Conservation (phyloP, 1,140 invertebrate genomes). For the Pomacea maculata region DNA sequence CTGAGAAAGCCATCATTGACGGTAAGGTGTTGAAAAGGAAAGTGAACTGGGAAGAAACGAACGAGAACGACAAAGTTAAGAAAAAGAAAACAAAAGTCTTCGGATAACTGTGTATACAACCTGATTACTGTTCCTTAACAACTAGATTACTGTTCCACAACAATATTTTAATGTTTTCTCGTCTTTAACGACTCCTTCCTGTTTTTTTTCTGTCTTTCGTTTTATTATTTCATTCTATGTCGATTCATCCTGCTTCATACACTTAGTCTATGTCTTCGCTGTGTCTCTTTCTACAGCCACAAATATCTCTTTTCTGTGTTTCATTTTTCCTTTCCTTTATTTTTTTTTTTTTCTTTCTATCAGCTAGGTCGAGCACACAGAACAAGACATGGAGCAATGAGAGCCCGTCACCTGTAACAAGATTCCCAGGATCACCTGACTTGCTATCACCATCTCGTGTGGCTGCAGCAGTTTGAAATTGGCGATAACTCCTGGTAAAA, state of each 20-base stretch:
- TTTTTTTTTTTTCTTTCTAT: not conserved
- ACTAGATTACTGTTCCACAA: not conserved
- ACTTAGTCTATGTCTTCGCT: too few relatives aligned
- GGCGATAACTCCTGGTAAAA: conserved; percentile 4
- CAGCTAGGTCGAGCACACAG: too few relatives aligned
- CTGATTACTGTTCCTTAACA: too few relatives aligned
- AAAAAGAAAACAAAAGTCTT: too few relatives aligned
- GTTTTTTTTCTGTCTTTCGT: not conserved
- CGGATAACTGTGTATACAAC: not conserved
- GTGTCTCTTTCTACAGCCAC: too few relatives aligned
- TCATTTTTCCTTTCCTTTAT: too few relatives aligned
- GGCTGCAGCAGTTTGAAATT: conserved; percentile 8
- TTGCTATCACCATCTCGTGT: not conserved
- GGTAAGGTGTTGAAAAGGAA: not conserved
- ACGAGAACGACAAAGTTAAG: not conserved
- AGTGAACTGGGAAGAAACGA: not conserved
- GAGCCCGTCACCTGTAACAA: not conserved
- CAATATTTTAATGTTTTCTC: too few relatives aligned
- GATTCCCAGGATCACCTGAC: not conserved
- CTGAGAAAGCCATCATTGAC: not conserved
- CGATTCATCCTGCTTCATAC: too few relatives aligned
- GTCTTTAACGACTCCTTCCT: too few relatives aligned
- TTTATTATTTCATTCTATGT: too few relatives aligned
- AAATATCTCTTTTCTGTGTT: too few relatives aligned
- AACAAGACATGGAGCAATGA: too few relatives aligned